Evolutionary conservation across 1,140 invertebrate species (phyloP), one percentile per base, ranked within the genome.

Genomic region (Drosophila trapezifrons): DNA sequence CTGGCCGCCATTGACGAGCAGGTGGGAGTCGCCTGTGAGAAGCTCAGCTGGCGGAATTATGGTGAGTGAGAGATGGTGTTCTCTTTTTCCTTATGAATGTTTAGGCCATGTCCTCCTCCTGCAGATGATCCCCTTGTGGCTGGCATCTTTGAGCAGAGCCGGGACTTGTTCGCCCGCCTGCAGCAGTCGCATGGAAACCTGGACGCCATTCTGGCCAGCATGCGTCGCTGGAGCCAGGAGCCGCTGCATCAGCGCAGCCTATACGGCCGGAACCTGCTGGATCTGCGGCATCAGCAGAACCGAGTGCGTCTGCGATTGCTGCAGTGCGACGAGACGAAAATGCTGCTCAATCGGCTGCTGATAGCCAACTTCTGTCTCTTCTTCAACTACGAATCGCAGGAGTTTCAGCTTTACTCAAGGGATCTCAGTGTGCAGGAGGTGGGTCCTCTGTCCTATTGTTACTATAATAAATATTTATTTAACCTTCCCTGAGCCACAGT

Each of bases 341-440:
- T 92, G 38, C 92, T 94, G 70, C 93, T 96, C 20, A 93, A 94
- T 83, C 91, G 90, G 13, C 81, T 96, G n/a, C 80, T 96, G 13
- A 92, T 94, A 79, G 93, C 94, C 70, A 95, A 95, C 78, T 93
- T 94, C 55, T 91, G 93, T 66, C 83, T 95, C 10, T 94, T 95
- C 74, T 93, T 93, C 25, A 92, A 92, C 80, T 90, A 91, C 46
- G 84, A 90, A 18, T 27, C 82, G 17, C 72, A 90, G 42, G 64
- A 89, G 27, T 79, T 90, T 64, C 80, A 91, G 58, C 20, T 90
- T 7, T 90, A 86, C 62, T 86, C 74, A 6, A 54, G 70, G 9
- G 90, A 90, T 38, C 60, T 89, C 0, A 89, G 55, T 37, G 78
- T 91, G 3, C 90, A 91, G 59, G 83, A 91, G 78, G 90, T 91